Evolutionary conservation across 2,888 invertebrate genomes (phyloP).

Genomic region (Zhuqinia jingwanae): DNA sequence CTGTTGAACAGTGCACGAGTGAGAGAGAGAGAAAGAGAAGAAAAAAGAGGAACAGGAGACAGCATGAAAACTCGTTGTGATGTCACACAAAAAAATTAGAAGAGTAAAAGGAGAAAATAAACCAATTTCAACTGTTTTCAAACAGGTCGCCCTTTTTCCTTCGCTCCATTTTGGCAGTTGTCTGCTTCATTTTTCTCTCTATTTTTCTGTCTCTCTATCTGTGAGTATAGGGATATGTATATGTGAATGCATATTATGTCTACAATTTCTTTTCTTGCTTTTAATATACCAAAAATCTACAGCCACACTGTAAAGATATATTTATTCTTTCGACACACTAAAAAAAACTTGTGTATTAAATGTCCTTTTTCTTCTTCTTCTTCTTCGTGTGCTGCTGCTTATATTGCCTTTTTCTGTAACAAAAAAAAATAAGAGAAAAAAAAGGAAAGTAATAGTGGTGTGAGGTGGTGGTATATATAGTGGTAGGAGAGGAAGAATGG

Average conservation of each 20-base stretch:
- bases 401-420: background rate
- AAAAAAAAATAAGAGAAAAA: background rate
- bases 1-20: background rate
- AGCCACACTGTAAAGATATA: conserved; percentile 22
- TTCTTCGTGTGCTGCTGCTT: background rate
- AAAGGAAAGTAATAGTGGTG: background rate
- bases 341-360: conserved; percentile 32
- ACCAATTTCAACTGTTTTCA: conserved; percentile 42
- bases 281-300: background rate
- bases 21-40: background rate
- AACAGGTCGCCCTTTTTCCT: conserved; percentile 3
- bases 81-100: conserved; percentile 13
- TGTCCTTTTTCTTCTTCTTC: background rate
- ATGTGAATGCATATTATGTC: background rate
- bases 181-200: conserved; percentile 4
- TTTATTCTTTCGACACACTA: conserved; percentile 46
- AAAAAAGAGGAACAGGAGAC: conserved; percentile 7
- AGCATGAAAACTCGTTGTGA: background rate
- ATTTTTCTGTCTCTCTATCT: background rate
- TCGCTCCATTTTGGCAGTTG: conserved; percentile 7
- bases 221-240: background rate
- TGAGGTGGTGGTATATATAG: background rate
- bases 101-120: conserved; percentile 16
- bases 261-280: background rate
- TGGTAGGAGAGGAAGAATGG: conserved; percentile 50